Evolutionary conservation across 2,888 invertebrate species (phyloP).

Genomic region (Eristalis arbustorum): DNA sequence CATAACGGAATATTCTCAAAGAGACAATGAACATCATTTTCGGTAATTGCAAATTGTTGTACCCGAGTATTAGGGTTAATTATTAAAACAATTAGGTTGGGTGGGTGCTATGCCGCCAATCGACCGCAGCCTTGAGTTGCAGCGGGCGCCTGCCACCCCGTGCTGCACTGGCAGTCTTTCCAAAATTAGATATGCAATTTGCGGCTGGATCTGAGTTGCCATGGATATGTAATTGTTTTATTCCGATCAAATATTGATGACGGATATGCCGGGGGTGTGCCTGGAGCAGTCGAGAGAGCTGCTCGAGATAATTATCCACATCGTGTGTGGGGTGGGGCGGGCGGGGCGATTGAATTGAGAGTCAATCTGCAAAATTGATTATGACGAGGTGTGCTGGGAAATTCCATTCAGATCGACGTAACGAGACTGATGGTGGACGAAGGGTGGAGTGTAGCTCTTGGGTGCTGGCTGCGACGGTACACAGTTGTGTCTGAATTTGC

Average conservation of each 20-base stretch:
- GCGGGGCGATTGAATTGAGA: slow-evolving; percentile 25
- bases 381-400: slow-evolving; percentile 39
- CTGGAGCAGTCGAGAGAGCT: slow-evolving; percentile 15
- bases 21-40: slow-evolving; percentile 74
- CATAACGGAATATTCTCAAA: slow-evolving; percentile 74
- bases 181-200: slow-evolving; percentile 67
- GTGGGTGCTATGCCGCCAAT: slow-evolving; percentile 34
- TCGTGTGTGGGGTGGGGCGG: background rate
- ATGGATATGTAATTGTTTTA: slow-evolving; percentile 58
- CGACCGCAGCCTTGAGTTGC: slow-evolving; percentile 19
- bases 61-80: slow-evolving; percentile 73
- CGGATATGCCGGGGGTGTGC: slow-evolving; percentile 12
- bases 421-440: slow-evolving; percentile 16
- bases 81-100: slow-evolving; percentile 74
- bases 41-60: slow-evolving; percentile 74
- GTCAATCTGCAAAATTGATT: slow-evolving; percentile 66
- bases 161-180: slow-evolving; percentile 30
- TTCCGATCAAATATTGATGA: slow-evolving; percentile 65
- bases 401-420: slow-evolving; percentile 17
- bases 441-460: background rate
- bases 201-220: slow-evolving; percentile 26
- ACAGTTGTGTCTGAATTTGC: too few relatives aligned
- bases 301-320: slow-evolving; percentile 48
- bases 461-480: background rate
- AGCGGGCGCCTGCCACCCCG: background rate